Percentiles rank a stretch among this genome's conserved stretches.
Evolutionary conservation across 2,888 invertebrate genomes (phyloP).

Genomic region (Ophion costatus): DNA sequence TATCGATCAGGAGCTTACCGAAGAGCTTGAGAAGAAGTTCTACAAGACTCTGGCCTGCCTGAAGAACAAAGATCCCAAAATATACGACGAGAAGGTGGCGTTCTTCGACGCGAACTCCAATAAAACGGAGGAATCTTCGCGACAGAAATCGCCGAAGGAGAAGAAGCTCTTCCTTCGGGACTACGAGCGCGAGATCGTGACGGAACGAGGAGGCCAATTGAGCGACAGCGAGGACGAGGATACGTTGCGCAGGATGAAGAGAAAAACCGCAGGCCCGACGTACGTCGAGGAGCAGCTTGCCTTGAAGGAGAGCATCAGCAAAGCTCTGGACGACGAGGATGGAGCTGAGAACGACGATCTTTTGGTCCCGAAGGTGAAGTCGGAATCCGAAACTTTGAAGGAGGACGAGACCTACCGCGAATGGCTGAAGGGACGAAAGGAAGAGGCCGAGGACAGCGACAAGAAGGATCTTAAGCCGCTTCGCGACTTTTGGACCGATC

Average conservation of each 20-base stretch:
- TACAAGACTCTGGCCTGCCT: constrained; percentile 93
- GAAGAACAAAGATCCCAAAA: constrained; percentile 94
- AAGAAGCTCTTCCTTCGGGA: constrained; percentile 90
- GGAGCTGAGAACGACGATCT: constrained; percentile 82
- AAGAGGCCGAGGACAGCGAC: constrained; percentile 86
- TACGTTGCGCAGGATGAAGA: constrained; percentile 68
- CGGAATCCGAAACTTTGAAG: constrained; percentile 82
- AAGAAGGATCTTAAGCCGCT: constrained; percentile 89
- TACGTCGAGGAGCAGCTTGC: constrained; percentile 89
- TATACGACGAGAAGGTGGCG: constrained; percentile 91
- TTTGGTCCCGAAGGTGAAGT: constrained; percentile 78
- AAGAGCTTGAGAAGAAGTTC: constrained; percentile 93
- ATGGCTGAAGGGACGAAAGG: constrained; percentile 92
- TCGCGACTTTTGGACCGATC: constrained; percentile 93
- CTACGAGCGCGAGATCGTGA: constrained; percentile 90
- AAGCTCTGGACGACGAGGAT: constrained; percentile 84
- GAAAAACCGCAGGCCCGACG: constrained; percentile 83
- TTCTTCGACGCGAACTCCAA: constrained; percentile 86
- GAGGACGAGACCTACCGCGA: constrained; percentile 87
- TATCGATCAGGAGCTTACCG: constrained; percentile 85
- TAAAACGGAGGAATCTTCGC: constrained; percentile 31
- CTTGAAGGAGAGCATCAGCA: constrained; percentile 87
- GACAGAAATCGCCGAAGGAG: constrained; percentile 83
- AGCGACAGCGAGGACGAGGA: constrained; percentile 80
- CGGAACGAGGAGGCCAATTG: constrained; percentile 87